Base-by-base conservation (phyloP, 2,888 invertebrate species). In the Phyllotreta striolata region DNA sequence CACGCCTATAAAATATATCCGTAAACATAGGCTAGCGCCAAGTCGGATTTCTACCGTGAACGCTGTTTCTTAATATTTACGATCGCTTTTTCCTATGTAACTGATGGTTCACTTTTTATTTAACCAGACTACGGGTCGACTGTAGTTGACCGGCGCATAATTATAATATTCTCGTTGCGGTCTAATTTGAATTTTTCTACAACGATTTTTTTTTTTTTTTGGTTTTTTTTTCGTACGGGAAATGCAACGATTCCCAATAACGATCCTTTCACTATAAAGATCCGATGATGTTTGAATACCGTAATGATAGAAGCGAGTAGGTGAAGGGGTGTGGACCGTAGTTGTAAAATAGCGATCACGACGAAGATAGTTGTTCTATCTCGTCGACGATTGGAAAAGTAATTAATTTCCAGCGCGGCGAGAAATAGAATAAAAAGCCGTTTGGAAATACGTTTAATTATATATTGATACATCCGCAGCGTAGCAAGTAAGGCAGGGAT, bases 401-500 rank as follows among this genome's bases (percentile, higher is more conserved):
- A 70, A 74, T 74, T 74, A 74, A 74, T 73, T 73, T 72, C 69
- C 67, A 68, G 69, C 70, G 70, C 70, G 65, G 71, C 71, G 69
- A 72, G 73, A 72, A 74, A 73, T 71, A 73, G 70, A 72, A 74
- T 73, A 70, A 74, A 70, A 73, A 70, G 70, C 68, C 68, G 72
- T 74, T 73, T 67, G 63, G 63, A 62, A 77, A 76, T 77, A 77
- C 74, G 75, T 74, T 79, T 79, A 79, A 80, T 79, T 80, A 79
- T 77, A 75, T 75, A 78, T 77, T 79, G 79, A 80, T 80, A 78
- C 78, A 79, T 79, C 78, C 76, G 4, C 75, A 79, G 71, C 76
- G 74, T 75, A 73, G 73, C 75, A 74, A 68, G 77, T 79, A 80
- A 78, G 80, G 77, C 78, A 78, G 80, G 80, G 78, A 80, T 80